Conservation (phyloP, 2,888 invertebrate genomes). For the Lepidocyrtoides sp. region DNA sequence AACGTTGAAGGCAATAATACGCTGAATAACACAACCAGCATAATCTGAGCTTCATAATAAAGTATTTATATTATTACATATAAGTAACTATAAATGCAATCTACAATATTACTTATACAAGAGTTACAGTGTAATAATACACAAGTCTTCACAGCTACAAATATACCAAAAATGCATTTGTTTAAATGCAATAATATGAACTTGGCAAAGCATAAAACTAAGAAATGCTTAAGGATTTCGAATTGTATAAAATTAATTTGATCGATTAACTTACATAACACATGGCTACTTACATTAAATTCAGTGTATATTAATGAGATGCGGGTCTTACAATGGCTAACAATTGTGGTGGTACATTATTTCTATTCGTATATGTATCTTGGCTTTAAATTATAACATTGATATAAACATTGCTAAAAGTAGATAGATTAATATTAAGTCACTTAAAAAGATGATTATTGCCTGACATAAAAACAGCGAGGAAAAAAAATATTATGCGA, state of each 20-base stretch:
- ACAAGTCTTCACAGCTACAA: not conserved
- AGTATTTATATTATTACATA: not conserved
- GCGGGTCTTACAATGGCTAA: not conserved
- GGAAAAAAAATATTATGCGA: not conserved
- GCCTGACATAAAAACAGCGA: not conserved
- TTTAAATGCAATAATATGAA: no score
- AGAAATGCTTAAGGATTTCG: no score
- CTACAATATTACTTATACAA: not conserved
- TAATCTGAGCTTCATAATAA: not conserved
- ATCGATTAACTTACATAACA: no score
- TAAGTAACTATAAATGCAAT: slow-evolving; percentile 7
- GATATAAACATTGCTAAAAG: not conserved
- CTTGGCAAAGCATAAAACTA: no score
- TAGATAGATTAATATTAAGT: no score
- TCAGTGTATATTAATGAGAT: not conserved
- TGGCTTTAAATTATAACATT: not conserved
- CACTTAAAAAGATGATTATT: no score
- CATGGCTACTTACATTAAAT: not conserved
- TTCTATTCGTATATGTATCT: not conserved
- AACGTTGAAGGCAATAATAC: not conserved
- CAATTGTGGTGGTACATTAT: not conserved
- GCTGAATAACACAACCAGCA: not conserved
- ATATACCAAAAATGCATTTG: not conserved
- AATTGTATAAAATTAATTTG: no score
- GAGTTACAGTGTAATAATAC: not conserved